Base-by-base conservation (phyloP, 1,140 invertebrate genomes). In the Cherax destructor region DNA sequence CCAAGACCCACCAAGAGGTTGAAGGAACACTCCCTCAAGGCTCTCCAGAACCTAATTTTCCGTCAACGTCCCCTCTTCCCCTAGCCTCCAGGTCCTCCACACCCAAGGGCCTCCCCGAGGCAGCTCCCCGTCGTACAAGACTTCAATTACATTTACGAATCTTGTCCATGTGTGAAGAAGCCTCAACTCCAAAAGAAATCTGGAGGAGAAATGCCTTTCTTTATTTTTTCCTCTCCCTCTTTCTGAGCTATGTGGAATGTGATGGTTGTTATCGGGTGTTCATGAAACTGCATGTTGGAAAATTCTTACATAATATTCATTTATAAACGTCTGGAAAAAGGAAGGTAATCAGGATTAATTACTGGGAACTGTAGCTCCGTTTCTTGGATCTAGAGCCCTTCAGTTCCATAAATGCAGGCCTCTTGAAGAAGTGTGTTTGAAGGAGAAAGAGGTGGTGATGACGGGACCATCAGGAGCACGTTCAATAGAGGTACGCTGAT, bases 111-210 rank as follows among this genome's bases (percentile, higher is more conserved):
- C 49, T 61, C 80, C 41, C 30, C 21, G 61, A 65, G 61, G 11
- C 6, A 56, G 7, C 52, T 13, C 61, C 81, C 49, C 9, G 4
- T 69, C 24, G 59, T 56, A 69, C 81, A 83, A 61, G 81, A 83
- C 81, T 83, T 83, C 81, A 83, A 83, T 83, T 83, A 83, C 81
- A 83, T 83, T 83, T 83, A 83, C 61, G 81, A 69, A 83, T 83
- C 81, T 83, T 52, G 16, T 30, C 49, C 81, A 47, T 61, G 56
- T 5, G 52, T 83, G 52, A 61, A 83, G 59, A 41, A 83, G 65
- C 81, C 81, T 24, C n/a, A 83, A 69, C 81, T 83, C 52, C 80
- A 69, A 83, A 69, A 83, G 59, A 83, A 69, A 83, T 83, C 61
- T 83, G 24, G 61, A 41, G 59, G 81, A 41, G 81, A 65, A 69